Percentiles rank a stretch among this genome's conserved stretches.
Conservation (phyloP, 1,140 invertebrate genomes). For the Alviniconcha marisindica region DNA sequence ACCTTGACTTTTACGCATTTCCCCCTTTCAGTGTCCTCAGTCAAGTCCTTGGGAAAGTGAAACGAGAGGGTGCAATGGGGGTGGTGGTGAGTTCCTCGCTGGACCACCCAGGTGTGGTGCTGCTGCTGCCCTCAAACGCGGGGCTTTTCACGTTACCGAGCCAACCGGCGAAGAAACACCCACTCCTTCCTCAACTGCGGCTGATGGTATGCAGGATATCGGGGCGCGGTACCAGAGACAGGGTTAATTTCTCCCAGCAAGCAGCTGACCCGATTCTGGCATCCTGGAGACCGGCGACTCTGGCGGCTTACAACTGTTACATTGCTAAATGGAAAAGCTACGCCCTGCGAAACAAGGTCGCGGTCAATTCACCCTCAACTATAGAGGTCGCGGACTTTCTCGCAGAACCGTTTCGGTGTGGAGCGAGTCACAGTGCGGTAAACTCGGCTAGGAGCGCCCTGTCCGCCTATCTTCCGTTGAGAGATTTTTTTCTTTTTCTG, state of each 20-base stretch:
- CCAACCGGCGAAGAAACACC: not conserved
- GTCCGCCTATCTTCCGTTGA: conserved; percentile 19
- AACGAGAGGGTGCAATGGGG: not conserved
- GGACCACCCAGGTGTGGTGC: not conserved
- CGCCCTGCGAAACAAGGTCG: not conserved
- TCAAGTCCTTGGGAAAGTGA: not conserved
- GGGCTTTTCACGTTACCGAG: not conserved
- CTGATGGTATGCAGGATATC: not conserved
- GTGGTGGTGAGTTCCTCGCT: not conserved
- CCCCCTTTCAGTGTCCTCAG: conserved; percentile 43
- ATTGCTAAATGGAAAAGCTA: not conserved
- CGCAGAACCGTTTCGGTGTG: no score
- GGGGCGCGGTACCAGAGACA: not conserved
- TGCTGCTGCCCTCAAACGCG: not conserved
- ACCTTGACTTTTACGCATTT: conserved; percentile 45
- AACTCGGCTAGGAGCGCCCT: conserved; percentile 45
- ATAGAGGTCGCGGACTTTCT: no score
- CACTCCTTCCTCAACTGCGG: not conserved
- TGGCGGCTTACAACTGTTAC: not conserved
- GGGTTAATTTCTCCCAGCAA: no score
- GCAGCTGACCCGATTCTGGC: not conserved
- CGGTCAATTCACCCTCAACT: not conserved
- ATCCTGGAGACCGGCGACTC: not conserved
- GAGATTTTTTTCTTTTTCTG: not conserved
- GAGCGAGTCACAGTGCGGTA: conserved; percentile 36